Percentiles rank a stretch among this genome's conserved stretches.
Conservation (phyloP, 2,888 invertebrate species). For the Drosophila melanosoma region DNA sequence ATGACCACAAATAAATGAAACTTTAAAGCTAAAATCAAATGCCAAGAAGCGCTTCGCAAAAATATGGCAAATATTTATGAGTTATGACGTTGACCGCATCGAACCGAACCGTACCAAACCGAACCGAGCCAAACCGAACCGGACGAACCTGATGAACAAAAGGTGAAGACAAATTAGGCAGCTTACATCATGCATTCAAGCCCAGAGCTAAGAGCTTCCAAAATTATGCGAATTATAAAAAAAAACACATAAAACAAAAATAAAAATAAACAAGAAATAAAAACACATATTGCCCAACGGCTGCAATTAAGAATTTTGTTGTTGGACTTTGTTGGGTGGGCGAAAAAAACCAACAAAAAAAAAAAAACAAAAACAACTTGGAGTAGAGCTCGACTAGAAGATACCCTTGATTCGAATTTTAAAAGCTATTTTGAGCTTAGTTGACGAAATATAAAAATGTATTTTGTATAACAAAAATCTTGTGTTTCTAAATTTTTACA, state of each 20-base stretch:
- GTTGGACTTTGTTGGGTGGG: constrained; percentile 60
- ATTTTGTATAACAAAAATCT: background rate
- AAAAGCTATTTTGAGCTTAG: background rate
- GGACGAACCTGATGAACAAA: constrained; percentile 61
- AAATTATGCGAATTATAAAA: constrained; percentile 22
- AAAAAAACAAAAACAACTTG: constrained; percentile 1
- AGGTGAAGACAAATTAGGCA: constrained; percentile 73
- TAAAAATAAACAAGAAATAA: background rate
- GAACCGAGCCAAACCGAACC: constrained; percentile 26
- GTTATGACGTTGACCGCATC: constrained; percentile 47
- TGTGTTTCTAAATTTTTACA: background rate
- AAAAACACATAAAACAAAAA: constrained; percentile 8
- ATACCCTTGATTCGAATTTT: background rate
- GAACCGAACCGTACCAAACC: constrained; percentile 5
- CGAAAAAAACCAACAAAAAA: constrained; percentile 23
- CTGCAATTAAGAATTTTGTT: constrained; percentile 72
- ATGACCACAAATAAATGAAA: constrained; percentile 19
- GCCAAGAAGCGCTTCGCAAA: constrained; percentile 42
- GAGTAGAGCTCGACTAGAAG: background rate
- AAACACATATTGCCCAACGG: constrained; percentile 56
- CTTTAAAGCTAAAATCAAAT: constrained; percentile 17
- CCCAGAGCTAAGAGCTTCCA: constrained; percentile 23
- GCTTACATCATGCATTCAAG: constrained; percentile 69
- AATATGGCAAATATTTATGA: constrained; percentile 58
- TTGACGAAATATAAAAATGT: background rate